phyloP scores from a whole-genome alignment of 2,113 vertebrate species.

The Heptranchias perlo region DNA sequence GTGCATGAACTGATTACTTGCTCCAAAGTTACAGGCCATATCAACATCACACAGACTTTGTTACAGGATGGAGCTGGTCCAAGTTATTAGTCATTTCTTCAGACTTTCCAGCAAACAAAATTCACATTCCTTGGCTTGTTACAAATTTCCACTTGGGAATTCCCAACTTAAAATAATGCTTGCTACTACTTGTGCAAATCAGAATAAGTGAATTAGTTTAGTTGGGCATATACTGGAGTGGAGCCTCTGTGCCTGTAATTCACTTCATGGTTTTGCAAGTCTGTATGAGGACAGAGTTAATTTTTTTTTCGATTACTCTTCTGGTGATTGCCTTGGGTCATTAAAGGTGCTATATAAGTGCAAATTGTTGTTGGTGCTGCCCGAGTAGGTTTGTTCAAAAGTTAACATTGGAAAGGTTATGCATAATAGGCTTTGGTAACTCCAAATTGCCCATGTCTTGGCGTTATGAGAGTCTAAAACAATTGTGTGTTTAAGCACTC shows the following conservation, averaged over 20 bases:
- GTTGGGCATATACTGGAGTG: neutral
- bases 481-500: neutral
- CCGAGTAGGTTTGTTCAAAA: neutral
- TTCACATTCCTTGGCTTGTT: neutral
- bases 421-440: neutral
- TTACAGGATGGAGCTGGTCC: slow-evolving; percentile 3
- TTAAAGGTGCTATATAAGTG: neutral
- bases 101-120: neutral
- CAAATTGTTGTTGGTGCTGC: neutral
- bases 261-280: neutral
- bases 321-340: neutral
- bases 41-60: neutral
- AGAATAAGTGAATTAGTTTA: neutral
- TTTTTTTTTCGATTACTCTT: neutral
- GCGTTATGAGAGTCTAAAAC: neutral
- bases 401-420: neutral
- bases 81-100: neutral
- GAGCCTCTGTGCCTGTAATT: neutral
- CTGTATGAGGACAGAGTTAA: neutral
- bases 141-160: neutral
- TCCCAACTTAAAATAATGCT: neutral
- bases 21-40: neutral
- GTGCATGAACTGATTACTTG: neutral
- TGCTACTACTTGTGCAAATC: neutral
- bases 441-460: neutral